Conservation (phyloP, 2,113 vertebrate species). For the Callopanchax toddi region DNA sequence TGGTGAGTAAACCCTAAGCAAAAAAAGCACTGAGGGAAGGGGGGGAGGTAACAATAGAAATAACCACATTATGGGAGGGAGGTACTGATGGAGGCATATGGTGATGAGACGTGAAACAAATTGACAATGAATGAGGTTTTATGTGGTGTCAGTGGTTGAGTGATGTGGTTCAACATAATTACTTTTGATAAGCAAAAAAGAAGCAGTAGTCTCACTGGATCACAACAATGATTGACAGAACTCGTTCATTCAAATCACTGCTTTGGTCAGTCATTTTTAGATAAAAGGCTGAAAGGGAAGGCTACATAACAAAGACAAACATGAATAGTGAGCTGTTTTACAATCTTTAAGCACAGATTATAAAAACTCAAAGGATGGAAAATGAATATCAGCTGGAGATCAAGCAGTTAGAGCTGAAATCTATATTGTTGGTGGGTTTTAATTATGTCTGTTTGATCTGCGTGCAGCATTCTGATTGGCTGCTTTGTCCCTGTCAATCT, state of each 20-base stretch:
- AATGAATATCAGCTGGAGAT: background rate
- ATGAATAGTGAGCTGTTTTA: conserved; percentile 15
- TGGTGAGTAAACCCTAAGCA: conserved; percentile 77
- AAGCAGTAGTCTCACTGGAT: conserved; percentile 29
- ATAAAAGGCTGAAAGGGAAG: conserved; percentile 30
- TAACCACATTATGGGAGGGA: conserved; percentile 33
- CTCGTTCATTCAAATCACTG: conserved; percentile 54
- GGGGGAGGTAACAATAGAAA: conserved; percentile 10
- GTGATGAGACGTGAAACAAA: conserved; percentile 54
- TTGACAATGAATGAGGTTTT: conserved; percentile 59
- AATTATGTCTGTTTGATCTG: conserved; percentile 19
- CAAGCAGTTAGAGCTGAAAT: conserved; percentile 10
- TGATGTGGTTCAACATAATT: conserved; percentile 57
- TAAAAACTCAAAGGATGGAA: conserved; percentile 15
- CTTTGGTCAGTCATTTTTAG: conserved; percentile 26
- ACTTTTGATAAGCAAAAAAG: conserved; percentile 57
- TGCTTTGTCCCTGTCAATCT: conserved; percentile 39
- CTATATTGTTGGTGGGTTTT: conserved; percentile 7
- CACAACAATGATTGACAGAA: conserved; percentile 59
- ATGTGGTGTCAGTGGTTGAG: conserved; percentile 64
- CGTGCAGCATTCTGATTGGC: conserved; percentile 39
- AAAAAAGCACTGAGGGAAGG: conserved; percentile 5
- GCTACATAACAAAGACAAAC: conserved; percentile 23
- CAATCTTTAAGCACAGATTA: conserved; percentile 4
- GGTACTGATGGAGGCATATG: conserved; percentile 38